phyloP scores from a whole-genome alignment of 2,113 vertebrate genomes.

The Rutilus rutilus region DNA sequence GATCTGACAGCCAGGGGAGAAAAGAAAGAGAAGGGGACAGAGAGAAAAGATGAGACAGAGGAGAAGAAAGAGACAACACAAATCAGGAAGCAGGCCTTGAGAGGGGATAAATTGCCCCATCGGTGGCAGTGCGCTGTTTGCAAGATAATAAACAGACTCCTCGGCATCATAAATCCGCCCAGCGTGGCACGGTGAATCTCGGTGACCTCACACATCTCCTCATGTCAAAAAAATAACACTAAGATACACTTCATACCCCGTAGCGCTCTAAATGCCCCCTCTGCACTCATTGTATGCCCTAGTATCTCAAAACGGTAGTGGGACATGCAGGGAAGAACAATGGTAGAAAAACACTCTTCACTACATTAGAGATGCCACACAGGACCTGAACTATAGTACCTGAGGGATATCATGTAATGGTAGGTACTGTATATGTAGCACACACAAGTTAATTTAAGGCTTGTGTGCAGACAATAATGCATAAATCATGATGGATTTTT shows the following conservation, averaged over 20 bases:
- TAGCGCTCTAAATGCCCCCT: not conserved
- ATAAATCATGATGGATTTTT: not conserved
- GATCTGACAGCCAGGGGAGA: conserved; percentile 59
- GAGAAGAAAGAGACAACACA: conserved; percentile 67
- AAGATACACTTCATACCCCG: conserved; percentile 16
- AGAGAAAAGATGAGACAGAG: conserved; percentile 36
- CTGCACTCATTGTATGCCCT: not conserved
- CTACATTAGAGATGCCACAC: conserved; percentile 19
- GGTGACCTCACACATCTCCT: conserved; percentile 47
- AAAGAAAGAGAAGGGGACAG: conserved; percentile 46
- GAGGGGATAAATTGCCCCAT: conserved; percentile 75
- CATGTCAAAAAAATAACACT: conserved; percentile 29
- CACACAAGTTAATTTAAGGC: conserved; percentile 22
- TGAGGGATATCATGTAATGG: conserved; percentile 24
- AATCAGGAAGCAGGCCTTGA: conserved; percentile 73
- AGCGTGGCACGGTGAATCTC: conserved; percentile 47
- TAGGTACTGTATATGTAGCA: not conserved
- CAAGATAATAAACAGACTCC: conserved; percentile 78
- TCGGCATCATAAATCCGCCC: conserved; percentile 64
- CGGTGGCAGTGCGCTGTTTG: conserved; percentile 72
- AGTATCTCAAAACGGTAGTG: not conserved
- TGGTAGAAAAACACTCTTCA: conserved; percentile 32
- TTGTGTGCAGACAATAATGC: not conserved
- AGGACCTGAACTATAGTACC: conserved; percentile 31
- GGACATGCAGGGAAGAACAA: not conserved